phyloP scores from a whole-genome alignment of 1,140 invertebrate species.

The Capitella teleta region DNA sequence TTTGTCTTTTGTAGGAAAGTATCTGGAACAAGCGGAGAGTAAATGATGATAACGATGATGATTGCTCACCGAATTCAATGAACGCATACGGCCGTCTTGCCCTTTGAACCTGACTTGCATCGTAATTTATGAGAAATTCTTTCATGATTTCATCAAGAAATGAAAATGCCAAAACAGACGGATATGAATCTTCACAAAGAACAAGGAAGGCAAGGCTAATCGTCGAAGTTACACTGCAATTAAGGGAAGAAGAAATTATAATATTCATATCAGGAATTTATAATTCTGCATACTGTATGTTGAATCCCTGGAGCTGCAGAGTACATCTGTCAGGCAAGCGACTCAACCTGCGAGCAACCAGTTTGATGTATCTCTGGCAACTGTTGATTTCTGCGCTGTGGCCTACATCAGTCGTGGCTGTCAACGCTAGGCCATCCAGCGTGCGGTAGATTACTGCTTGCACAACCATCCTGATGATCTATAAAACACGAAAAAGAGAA shows the following conservation, averaged over 20 bases:
- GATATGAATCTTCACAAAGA: constrained; percentile 38
- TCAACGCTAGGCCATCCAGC: constrained; percentile 36
- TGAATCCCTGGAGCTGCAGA: constrained; percentile 19
- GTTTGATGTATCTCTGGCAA: constrained; percentile 36
- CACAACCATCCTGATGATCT: background rate
- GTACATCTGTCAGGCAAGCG: constrained; percentile 32
- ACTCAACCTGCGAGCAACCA: constrained; percentile 27
- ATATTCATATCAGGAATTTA: background rate
- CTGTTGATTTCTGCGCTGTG: constrained; percentile 28
- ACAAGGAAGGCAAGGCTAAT: constrained; percentile 36
- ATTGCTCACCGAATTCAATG: constrained; percentile 42
- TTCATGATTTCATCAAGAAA: constrained; percentile 44
- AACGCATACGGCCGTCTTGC: constrained; percentile 40
- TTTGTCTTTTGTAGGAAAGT: constrained; percentile 36
- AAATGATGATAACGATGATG: background rate
- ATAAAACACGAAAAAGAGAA: too few relatives aligned
- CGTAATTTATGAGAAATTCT: constrained; percentile 40
- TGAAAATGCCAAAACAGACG: constrained; percentile 40
- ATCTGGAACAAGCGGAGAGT: constrained; percentile 22
- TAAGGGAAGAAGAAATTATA: constrained; percentile 6
- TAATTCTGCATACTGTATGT: constrained; percentile 28
- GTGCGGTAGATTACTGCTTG: constrained; percentile 28
- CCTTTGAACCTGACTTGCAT: constrained; percentile 25
- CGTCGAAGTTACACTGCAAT: constrained; percentile 39
- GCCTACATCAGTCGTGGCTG: constrained; percentile 36